phyloP scores from a whole-genome alignment of 2,888 invertebrate genomes.

The Peribatodes rhomboidaria region DNA sequence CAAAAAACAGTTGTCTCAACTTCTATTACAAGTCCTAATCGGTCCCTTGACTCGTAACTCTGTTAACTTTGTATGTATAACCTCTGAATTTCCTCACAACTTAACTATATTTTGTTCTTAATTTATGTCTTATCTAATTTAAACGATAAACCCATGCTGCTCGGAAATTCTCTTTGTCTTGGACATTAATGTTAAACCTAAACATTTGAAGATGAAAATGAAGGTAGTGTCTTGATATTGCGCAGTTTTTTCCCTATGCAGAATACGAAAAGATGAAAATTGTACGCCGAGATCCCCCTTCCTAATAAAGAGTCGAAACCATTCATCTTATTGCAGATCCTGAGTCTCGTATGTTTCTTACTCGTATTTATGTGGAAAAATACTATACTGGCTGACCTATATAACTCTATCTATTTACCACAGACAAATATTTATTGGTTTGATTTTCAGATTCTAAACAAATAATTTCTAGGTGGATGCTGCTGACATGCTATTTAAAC shows the following conservation, averaged over 20 bases:
- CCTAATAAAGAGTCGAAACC: conserved; percentile 29
- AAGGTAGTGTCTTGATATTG: conserved; percentile 17
- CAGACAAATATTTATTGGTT: not conserved
- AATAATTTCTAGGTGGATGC: no score
- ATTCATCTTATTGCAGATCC: conserved; percentile 17
- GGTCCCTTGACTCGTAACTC: conserved; percentile 26
- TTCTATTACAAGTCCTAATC: conserved; percentile 33
- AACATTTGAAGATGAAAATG: conserved; percentile 24
- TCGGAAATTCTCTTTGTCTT: conserved; percentile 24
- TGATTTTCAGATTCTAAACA: not conserved
- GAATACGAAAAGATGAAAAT: conserved; percentile 23
- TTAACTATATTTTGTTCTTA: conserved; percentile 19
- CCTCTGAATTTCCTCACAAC: conserved; percentile 16
- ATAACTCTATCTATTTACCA: not conserved
- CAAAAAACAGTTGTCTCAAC: conserved; percentile 31
- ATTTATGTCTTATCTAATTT: conserved; percentile 29
- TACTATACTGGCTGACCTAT: not conserved
- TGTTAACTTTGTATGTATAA: conserved; percentile 14
- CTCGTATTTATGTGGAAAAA: not conserved
- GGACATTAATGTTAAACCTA: conserved; percentile 14
- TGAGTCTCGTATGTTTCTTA: conserved; percentile 11
- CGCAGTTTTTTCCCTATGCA: conserved; percentile 12
- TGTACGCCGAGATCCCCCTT: conserved; percentile 22
- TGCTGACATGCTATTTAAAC: no score
- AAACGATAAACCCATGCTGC: conserved; percentile 8